Percentiles rank a stretch among this genome's conserved stretches.
These are phyloP conservation scores for Sminthurinus aureus DNA, from an alignment of 2,888 invertebrate species.

Conservation along the genomic window DNA sequence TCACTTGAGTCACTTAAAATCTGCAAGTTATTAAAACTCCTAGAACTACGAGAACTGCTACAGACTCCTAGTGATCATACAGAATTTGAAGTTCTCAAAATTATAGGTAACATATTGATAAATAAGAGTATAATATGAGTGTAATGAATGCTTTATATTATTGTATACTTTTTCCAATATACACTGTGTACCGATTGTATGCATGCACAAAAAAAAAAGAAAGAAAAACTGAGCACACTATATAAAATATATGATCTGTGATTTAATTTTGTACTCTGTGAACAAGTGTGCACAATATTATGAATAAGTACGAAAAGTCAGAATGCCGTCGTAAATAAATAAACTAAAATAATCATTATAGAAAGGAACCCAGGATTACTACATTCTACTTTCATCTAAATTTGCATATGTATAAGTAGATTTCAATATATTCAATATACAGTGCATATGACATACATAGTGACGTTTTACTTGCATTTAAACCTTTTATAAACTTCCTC, in stretches of 20 bases:
- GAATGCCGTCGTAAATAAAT: neutral
- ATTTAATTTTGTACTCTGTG: neutral
- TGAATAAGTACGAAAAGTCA: neutral
- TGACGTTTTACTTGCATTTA: too few relatives aligned
- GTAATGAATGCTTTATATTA: neutral
- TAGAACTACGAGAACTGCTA: too few relatives aligned
- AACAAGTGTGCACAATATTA: neutral
- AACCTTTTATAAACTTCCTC: neutral
- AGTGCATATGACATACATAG: too few relatives aligned
- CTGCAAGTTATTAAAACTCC: too few relatives aligned
- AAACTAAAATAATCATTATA: neutral
- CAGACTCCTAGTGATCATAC: too few relatives aligned
- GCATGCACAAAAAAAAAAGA: neutral
- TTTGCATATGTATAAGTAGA: neutral
- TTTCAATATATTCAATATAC: too few relatives aligned
- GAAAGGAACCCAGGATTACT: too few relatives aligned
- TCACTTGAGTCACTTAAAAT: too few relatives aligned
- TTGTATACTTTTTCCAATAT: neutral
- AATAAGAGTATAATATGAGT: neutral
- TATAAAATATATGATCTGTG: neutral
- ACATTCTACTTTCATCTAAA: neutral
- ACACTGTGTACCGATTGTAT: neutral
- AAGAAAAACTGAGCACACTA: neutral
- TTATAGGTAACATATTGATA: too few relatives aligned
- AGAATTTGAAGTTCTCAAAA: too few relatives aligned